Base-by-base conservation (phyloP, 2,113 vertebrate genomes). In the Amblyopsis rosae region DNA sequence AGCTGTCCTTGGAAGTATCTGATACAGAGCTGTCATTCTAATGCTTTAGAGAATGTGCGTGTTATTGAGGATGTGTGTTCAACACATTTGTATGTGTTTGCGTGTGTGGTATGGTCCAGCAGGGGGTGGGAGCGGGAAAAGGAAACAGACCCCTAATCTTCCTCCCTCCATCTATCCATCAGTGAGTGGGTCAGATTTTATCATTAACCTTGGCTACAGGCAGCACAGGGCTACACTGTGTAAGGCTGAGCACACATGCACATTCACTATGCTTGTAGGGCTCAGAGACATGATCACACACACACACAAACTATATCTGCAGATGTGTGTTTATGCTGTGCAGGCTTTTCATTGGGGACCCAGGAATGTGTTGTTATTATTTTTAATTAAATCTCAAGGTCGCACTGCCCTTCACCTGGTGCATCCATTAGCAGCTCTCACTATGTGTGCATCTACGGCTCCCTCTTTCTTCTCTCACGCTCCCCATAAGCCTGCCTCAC, bases 301-400 rank as follows among this genome's bases (percentile, higher is more conserved):
- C 68, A 81, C 60, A 67, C 47, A 51, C 63, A 41, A 51, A 51
- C 33, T 16, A 51, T 41, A 59, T 60, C 55, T 57, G 76, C 64
- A 58, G 45, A 65, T 61, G 69, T 61, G 12, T 72, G 82, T 81
- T 69, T 82, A 87, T 79, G 80, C 83, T 75, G 70, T 82, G 66
- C 3, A 11, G 56, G 17, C 61, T 66, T 62, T 70, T 82, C 63
- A 59, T 46, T 62, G 69, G 76, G 71, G 60, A 82, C 50, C 9
- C 72, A 84, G 87, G 86, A 92, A 90, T 91, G 81, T 83, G 70
- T 72, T 59, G 51, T 80, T 77, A 63, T 84, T 87, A 75, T 67
- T 84, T 92, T 92, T 92, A 91, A 94, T 93, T 93, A 94, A 92
- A 82, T 92, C 82, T 89, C 89, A 93, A 92, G 80, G 93, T 91